phyloP scores from a whole-genome alignment of 1,140 invertebrate species.

The Monochamus saltuarius region DNA sequence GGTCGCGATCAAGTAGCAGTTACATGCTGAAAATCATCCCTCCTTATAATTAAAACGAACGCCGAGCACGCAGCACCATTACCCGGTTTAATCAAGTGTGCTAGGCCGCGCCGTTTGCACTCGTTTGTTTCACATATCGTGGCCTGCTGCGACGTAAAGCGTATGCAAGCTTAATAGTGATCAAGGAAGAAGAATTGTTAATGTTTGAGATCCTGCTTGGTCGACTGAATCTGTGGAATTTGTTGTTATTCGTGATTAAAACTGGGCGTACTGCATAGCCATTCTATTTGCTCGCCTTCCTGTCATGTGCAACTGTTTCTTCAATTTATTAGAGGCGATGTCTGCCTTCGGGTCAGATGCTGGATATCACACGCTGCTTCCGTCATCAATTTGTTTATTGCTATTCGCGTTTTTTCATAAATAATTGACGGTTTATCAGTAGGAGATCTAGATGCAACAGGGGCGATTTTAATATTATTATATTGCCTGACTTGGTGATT shows the following conservation, averaged over 20 bases:
- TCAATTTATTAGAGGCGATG: conserved; percentile 32
- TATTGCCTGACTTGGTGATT: no score
- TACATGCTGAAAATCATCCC: conserved; percentile 13
- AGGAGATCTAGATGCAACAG: background rate
- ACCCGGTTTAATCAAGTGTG: conserved; percentile 11
- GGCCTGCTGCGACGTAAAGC: background rate
- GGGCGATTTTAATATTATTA: no score
- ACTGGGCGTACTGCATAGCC: conserved; percentile 39
- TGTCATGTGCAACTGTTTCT: conserved; percentile 42
- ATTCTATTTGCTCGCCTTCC: conserved; percentile 40
- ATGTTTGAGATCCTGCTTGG: conserved; percentile 26
- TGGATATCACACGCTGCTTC: conserved; percentile 10
- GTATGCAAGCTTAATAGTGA: conserved; percentile 5
- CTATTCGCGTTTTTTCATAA: background rate
- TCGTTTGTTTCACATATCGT: conserved; percentile 3
- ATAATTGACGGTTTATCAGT: background rate
- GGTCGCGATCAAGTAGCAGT: conserved; percentile 11
- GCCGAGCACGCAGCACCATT: conserved; percentile 1
- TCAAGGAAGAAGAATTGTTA: conserved; percentile 17
- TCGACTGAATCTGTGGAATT: conserved; percentile 40
- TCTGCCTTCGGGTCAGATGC: conserved; percentile 10
- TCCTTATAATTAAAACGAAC: conserved; percentile 11
- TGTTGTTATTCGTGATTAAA: conserved; percentile 42
- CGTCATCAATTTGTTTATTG: conserved; percentile 16
- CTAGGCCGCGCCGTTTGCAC: conserved; percentile 1